Base-by-base conservation (phyloP, 2,113 vertebrate genomes). In the Cynoglossus semilaevis region DNA sequence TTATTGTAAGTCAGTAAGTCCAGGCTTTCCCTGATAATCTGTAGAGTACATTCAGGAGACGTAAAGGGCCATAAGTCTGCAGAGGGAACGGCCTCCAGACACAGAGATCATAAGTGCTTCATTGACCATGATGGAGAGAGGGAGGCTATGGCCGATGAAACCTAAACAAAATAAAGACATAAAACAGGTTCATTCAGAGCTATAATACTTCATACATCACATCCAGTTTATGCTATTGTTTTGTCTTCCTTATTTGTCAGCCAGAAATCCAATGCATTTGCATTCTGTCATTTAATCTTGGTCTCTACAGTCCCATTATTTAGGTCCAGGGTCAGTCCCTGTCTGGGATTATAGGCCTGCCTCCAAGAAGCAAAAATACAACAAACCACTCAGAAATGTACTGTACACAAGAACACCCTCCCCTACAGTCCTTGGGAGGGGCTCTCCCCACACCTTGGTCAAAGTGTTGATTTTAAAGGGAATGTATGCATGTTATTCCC, bases 91-190 rank as follows among this genome's bases (percentile, higher is more conserved):
- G 86, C 81, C 81, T 87, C 69, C 80, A 73, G 63, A 76, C 82
- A 79, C 87, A 64, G 71, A 36, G 48, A 45, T 63, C 78, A 63
- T 80, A 91, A 92, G 89, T 90, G 87, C 90, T 89, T 87, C 1
- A 55, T 78, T 72, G 81, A 88, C 76, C 81, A 60, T 60, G 47
- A 72, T 67, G 56, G 65, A 73, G 67, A 35, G 18, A 9, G 52
- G 17, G 66, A 67, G 10, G 57, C 88, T 94, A 99, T n/a, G 96
- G 96, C 79, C 96, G 95, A 88, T 99, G 96, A 84, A 94, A 98
- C 81, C 96, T 98, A 68, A 84, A 89, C 3, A 51, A 67, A 76
- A 63, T 50, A 63, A 10, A 46, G 2, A 58, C 54, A n/a, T 41
- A 44, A 66, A 63, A 37, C 70, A 77, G 17, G 52, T 45, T 9